A percentile compares a stretch with the other conserved stretches of the same genome.
These are phyloP conservation scores for Hydropotes inermis DNA, from an alignment of 2,113 vertebrate genomes.

Conservation along the genomic window DNA sequence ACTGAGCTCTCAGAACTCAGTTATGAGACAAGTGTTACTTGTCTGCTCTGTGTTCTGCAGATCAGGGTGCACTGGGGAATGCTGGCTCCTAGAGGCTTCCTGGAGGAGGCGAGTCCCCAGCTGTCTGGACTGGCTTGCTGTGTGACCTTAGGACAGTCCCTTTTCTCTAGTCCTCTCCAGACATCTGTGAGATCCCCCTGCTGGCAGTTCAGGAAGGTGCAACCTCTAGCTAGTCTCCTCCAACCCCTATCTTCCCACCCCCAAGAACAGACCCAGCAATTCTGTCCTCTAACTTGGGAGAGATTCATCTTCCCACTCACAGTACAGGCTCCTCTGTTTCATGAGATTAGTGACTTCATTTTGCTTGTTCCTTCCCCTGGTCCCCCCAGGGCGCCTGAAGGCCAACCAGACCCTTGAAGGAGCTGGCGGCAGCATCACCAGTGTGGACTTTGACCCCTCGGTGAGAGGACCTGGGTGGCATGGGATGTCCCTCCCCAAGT, in stretches of 20 bases:
- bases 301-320: not conserved
- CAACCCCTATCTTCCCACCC: fast-evolving
- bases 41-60: not conserved
- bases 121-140: not conserved
- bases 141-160: not conserved
- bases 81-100: not conserved
- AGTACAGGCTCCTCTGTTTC: not conserved
- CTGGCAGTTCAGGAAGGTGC: not conserved
- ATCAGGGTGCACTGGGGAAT: not conserved
- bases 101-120: not conserved
- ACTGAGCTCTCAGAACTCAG: not conserved
- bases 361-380: not conserved
- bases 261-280: not conserved
- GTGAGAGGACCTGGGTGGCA: constrained; percentile 74
- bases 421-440: constrained; percentile 88
- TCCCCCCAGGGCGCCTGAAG: constrained; percentile 82
- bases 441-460: constrained; percentile 87
- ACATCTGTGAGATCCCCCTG: not conserved
- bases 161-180: not conserved
- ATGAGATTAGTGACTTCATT: not conserved
- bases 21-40: not conserved
- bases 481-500: not conserved
- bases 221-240: not conserved
- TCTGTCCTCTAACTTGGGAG: not conserved
- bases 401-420: constrained; percentile 83